Base-by-base conservation (phyloP, 2,888 invertebrate species). In the Siphlonurus alternatus region DNA sequence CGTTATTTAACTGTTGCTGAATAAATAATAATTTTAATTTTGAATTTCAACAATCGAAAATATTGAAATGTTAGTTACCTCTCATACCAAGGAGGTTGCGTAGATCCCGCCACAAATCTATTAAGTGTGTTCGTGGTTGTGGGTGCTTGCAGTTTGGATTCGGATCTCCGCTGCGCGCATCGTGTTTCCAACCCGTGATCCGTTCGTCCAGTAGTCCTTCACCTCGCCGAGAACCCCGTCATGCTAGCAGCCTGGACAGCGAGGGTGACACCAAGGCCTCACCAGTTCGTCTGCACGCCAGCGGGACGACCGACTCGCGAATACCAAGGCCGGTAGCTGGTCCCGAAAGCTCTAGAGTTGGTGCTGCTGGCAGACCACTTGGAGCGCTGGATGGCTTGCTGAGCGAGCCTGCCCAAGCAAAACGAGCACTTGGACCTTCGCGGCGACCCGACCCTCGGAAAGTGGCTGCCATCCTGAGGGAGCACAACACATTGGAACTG, bases 401-500 rank as follows among this genome's bases (percentile, higher is more conserved):
- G 60, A 83, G 83, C 61, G 63, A 65, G 10, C 69, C 69, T 7
- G 10, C 63, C 5, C 25, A 64, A 23, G 61, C 61, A 18, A 64
- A 25, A 53, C 1, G 24, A 1, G 22, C 60, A 0, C 25, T 59
- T 1, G 23, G 59, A 23, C 25, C 62, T 25, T 56, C 53, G 7
- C 59, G 51, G 38, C 56, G 62, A 65, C 84, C 86, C 18, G 86
- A 89, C 77, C 81, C 85, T 65, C 83, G 80, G 71, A 89, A 89
- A 77, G 84, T 91, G 74, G 82, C 87, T 72, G 90, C 90, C 77
- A 91, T 92, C 78, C 82, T 92, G 72, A 81, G 83, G 71, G 91
- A 92, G 80, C 83, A 84, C 71, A 88, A 88, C 78, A 86, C 88
- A 65, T 78, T 90, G 70, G 88, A 90, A 78, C 81, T 92, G 73